Evolutionary conservation across 1,140 invertebrate genomes (phyloP).

Genomic region (Schlechtendalia chinensis): DNA sequence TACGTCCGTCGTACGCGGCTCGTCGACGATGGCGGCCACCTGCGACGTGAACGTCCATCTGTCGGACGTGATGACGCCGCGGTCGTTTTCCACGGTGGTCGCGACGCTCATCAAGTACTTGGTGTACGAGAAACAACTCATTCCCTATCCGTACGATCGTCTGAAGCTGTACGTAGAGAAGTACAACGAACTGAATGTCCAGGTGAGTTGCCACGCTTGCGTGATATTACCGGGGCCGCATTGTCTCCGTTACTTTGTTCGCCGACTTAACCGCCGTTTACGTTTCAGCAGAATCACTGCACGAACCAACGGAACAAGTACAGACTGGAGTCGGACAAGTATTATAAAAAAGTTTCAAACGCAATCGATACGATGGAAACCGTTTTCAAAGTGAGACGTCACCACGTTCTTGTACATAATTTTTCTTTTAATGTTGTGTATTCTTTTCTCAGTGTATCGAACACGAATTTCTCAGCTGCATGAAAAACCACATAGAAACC

Average conservation of each 20-base stretch:
- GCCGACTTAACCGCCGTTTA: too few relatives aligned
- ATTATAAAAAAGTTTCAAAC: constrained; percentile 42
- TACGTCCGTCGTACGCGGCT: too few relatives aligned
- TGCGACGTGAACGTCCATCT: constrained; percentile 41
- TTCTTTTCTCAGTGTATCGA: constrained; percentile 28
- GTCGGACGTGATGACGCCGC: constrained; percentile 49
- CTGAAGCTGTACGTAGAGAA: constrained; percentile 49
- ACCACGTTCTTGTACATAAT: too few relatives aligned
- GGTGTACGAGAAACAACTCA: constrained; percentile 50
- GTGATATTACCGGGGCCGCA: too few relatives aligned
- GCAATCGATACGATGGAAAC: constrained; percentile 31
- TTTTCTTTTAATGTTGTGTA: neutral
- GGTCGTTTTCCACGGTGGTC: constrained; percentile 46
- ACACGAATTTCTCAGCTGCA: constrained; percentile 19
- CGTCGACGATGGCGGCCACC: neutral
- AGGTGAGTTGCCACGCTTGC: constrained; percentile 23
- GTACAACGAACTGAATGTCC: constrained; percentile 16
- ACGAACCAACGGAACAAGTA: constrained; percentile 23
- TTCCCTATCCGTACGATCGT: constrained; percentile 50
- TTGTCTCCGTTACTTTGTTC: neutral
- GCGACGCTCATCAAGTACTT: constrained; percentile 51
- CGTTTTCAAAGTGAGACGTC: constrained; percentile 37
- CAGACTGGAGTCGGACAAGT: constrained; percentile 30
- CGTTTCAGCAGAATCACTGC: neutral
- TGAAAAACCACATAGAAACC: constrained; percentile 35